Evolutionary conservation across 2,797 vertebrate genomes (phyloP), one percentile per base, ranked within the genome.

Genomic region (Coracias cyanogaster): DNA sequence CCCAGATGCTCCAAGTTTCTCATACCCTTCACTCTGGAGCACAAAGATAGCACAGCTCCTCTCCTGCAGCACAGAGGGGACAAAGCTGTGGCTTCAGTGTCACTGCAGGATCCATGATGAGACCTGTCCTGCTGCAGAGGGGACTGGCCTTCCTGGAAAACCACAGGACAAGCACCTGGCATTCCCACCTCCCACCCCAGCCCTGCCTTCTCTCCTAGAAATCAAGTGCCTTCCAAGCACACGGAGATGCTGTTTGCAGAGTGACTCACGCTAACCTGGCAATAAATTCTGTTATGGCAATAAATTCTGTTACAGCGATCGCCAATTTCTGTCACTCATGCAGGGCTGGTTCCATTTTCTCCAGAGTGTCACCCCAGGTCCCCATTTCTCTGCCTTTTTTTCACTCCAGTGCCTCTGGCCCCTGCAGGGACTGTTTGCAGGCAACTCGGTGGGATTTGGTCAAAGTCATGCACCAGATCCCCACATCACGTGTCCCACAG

Each of bases 221-320:
- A 51, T 4, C 14, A 2, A 55, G 55, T 2, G 2, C 41, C 82
- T 54, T 65, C 51, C 3, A 2, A 18, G 35, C 66, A 39, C 10
- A 0, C 9, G 2, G 67, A 46, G 83, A 14, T 2, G 15, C 61
- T 22, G 31, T 90, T 90, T 82, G 88, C 92, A 7, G 39, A 86
- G 78, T 92, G 94, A 90, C 78, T 84, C 83, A 89, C 3, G 3
- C 33, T 26, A 39, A 49, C 45, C 86, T 11, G 8, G 65, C 64
- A 76, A 54, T 83, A 86, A 93, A 93, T 97, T 81, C 95, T 90
- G n/a, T 15, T 24, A 58, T 11, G 6, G 76, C 62, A 73, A 51
- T 84, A 84, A 92, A 94, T 96, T 83, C 96, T 90, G 31, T 19
- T 28, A 66, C 83, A 93, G 73, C 58, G 65, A 33, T 26, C 51